These are phyloP conservation scores for Otis tarda DNA, from an alignment of 2,113 vertebrate genomes.

Conservation along the genomic window DNA sequence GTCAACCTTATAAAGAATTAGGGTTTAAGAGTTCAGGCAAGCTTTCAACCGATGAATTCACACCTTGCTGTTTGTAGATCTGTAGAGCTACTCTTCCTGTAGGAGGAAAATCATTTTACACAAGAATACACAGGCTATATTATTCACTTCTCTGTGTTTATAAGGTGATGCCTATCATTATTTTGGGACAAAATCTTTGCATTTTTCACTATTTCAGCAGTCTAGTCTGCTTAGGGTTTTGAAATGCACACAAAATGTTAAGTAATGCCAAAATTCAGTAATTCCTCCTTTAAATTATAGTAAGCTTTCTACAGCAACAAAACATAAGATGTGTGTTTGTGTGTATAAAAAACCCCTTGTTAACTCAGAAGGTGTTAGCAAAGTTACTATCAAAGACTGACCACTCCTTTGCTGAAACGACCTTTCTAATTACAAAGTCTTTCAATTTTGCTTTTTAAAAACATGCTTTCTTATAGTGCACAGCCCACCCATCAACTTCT, in stretches of 20 bases:
- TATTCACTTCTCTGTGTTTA: neutral
- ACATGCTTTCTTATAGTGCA: neutral
- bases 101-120: neutral
- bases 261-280: neutral
- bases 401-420: neutral
- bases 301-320: neutral
- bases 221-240: neutral
- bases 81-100: neutral
- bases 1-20: neutral
- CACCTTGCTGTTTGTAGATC: neutral
- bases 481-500: neutral
- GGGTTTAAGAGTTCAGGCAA: neutral
- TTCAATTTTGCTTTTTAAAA: constrained; percentile 4
- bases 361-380: neutral
- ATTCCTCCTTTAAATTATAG: neutral
- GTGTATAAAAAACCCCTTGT: neutral
- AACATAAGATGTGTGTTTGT: neutral
- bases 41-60: neutral
- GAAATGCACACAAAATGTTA: neutral
- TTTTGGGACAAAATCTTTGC: neutral
- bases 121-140: neutral
- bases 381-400: neutral
- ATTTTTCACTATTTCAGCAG: constrained; percentile 2
- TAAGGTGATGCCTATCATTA: neutral
- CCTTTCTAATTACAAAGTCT: neutral